phyloP scores from a whole-genome alignment of 1,140 invertebrate species.

The Armadillidium nasatum region DNA sequence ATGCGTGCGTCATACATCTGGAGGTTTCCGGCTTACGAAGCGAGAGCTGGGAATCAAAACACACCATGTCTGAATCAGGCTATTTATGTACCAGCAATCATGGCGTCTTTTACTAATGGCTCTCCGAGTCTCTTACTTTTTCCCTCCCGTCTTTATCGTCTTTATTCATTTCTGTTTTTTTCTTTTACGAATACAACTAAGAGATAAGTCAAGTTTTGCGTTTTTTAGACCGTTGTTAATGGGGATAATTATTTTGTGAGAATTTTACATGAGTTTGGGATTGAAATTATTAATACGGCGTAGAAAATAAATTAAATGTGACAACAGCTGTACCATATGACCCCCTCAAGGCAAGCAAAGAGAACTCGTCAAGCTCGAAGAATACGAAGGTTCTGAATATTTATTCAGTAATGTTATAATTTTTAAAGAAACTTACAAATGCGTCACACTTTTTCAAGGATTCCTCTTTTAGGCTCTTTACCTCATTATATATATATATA shows the following conservation, averaged over 20 bases:
- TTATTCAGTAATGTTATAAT: no score
- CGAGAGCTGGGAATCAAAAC: not conserved
- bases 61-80: not conserved
- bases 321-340: no score
- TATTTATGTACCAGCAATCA: slow-evolving; percentile 1
- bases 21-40: not conserved
- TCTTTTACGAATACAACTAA: not conserved
- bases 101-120: not conserved
- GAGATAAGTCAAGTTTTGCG: not conserved
- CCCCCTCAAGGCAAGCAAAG: no score
- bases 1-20: not conserved
- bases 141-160: not conserved
- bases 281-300: no score
- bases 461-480: no score
- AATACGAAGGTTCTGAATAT: no score
- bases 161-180: not conserved
- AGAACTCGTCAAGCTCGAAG: no score
- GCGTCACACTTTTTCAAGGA: no score
- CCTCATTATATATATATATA: not conserved
- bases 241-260: no score
- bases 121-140: not conserved
- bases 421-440: no score
- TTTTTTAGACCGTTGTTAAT: not conserved
- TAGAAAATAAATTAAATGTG: no score
- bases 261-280: no score